phyloP scores from a whole-genome alignment of 1,140 invertebrate genomes.

The Euwallacea fornicatus region DNA sequence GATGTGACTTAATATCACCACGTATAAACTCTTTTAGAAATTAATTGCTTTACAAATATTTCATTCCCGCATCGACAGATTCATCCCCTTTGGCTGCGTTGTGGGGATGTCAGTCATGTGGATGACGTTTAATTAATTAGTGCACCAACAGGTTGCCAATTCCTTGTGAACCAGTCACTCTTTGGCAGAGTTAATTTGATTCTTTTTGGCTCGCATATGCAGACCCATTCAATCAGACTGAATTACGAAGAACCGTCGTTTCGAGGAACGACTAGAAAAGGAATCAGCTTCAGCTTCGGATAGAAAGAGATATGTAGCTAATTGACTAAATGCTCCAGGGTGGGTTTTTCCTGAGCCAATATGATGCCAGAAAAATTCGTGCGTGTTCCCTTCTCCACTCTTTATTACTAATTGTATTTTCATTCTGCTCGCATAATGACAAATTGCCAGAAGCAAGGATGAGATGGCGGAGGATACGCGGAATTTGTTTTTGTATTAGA shows the following conservation, averaged over 20 bases:
- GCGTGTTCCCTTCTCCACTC: slow-evolving; percentile 4
- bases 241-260: too few relatives aligned
- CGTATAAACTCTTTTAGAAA: slow-evolving; percentile 2
- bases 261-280: too few relatives aligned
- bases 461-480: slow-evolving; percentile 10
- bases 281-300: too few relatives aligned
- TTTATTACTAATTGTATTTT: slow-evolving; percentile 18
- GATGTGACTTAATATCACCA: slow-evolving; percentile 9
- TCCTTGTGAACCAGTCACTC: too few relatives aligned
- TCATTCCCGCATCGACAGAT: neutral
- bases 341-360: too few relatives aligned
- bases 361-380: too few relatives aligned
- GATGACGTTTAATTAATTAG: slow-evolving; percentile 1
- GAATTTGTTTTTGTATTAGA: neutral
- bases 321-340: too few relatives aligned
- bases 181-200: too few relatives aligned
- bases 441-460: slow-evolving; percentile 5
- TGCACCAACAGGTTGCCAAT: too few relatives aligned
- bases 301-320: too few relatives aligned
- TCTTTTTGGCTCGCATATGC: too few relatives aligned
- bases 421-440: slow-evolving; percentile 16
- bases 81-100: neutral
- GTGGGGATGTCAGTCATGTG: neutral
- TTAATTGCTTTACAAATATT: slow-evolving; percentile 3
- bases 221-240: too few relatives aligned